Evolutionary conservation across 1,140 invertebrate species (phyloP).

Genomic region (Bombus impatiens): DNA sequence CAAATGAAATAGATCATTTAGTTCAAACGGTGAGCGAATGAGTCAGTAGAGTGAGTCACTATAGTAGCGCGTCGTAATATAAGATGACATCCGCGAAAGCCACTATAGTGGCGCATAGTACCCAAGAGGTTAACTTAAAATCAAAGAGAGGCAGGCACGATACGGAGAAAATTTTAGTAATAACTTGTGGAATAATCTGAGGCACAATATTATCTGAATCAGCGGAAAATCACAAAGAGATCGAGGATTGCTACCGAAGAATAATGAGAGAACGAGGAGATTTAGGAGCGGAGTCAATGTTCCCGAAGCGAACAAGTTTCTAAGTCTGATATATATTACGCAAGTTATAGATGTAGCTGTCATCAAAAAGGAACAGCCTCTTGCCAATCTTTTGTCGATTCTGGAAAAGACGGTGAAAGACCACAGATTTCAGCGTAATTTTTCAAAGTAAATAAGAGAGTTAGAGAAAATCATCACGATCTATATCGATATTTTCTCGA

Average conservation of each 20-base stretch:
- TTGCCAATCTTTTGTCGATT: background rate
- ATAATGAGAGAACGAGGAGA: background rate
- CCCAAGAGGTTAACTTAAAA: no score
- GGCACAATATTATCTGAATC: no score
- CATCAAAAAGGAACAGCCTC: background rate
- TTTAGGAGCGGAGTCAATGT: background rate
- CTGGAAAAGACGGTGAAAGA: background rate
- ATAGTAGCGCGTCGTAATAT: no score
- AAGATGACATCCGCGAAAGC: no score
- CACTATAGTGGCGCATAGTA: no score
- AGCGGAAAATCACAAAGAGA: no score
- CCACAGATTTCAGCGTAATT: background rate
- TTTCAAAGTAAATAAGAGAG: background rate
- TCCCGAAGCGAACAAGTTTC: background rate
- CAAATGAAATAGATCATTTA: no score
- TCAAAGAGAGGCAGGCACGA: background rate
- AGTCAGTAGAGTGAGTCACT: no score
- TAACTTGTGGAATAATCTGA: background rate
- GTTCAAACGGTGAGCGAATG: no score
- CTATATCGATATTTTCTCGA: conserved; percentile 1
- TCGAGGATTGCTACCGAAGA: no score
- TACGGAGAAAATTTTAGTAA: background rate
- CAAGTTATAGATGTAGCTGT: background rate
- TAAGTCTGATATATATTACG: background rate
- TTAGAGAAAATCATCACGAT: background rate